phyloP scores from a whole-genome alignment of 1,140 invertebrate species.

The Papilio dardanus region DNA sequence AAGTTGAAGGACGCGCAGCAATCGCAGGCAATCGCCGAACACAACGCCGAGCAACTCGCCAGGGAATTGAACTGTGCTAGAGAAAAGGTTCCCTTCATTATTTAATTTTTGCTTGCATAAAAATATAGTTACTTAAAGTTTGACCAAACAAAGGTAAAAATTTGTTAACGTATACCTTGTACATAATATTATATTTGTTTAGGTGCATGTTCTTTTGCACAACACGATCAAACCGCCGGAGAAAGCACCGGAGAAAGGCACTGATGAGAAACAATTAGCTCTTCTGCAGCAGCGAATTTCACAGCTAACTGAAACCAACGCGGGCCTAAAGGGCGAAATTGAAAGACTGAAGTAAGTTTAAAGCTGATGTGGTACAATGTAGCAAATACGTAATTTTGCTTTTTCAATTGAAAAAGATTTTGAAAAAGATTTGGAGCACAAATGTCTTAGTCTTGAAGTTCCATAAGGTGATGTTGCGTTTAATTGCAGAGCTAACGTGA shows the following conservation, averaged over 20 bases:
- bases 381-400: neutral
- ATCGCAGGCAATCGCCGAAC: constrained; percentile 84
- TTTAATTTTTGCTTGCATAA: neutral
- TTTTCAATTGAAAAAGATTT: neutral
- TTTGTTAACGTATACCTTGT: neutral
- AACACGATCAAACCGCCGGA: constrained; percentile 64
- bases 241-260: constrained; percentile 57
- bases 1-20: constrained; percentile 88
- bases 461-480: too few relatives aligned
- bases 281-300: constrained; percentile 63
- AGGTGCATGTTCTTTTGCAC: constrained; percentile 69
- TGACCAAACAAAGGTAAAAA: neutral
- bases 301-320: constrained; percentile 65
- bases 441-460: too few relatives aligned
- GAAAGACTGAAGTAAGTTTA: constrained; percentile 71
- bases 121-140: constrained; percentile 14
- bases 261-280: constrained; percentile 71
- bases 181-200: neutral
- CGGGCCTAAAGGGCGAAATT: constrained; percentile 64
- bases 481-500: constrained; percentile 65
- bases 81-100: constrained; percentile 79
- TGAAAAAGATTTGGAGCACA: neutral
- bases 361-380: neutral
- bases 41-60: constrained; percentile 84
- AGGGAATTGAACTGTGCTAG: constrained; percentile 83